Conservation (phyloP, 2,797 vertebrate genomes). For the Tenualosa thibaudeaui region DNA sequence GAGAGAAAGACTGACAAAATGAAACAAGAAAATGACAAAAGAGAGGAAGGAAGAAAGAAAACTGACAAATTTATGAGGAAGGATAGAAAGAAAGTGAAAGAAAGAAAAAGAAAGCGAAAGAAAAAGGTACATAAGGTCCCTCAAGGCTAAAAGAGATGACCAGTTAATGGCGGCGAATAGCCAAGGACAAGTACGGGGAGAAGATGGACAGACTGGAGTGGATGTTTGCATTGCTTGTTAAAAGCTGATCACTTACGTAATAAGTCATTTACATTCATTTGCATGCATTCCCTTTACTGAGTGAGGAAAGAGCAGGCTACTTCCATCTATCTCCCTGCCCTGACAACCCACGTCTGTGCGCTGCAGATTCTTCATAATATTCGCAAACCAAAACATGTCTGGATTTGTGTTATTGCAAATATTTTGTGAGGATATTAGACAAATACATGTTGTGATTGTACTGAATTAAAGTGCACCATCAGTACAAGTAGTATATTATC, state of each 20-base stretch:
- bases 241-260: background rate
- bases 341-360: background rate
- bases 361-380: background rate
- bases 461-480: background rate
- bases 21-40: background rate
- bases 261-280: constrained; percentile 4
- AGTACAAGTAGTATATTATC: background rate
- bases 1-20: background rate
- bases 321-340: background rate
- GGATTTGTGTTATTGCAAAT: background rate
- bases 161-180: background rate
- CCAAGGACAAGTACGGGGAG: background rate
- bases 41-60: background rate
- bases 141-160: background rate
- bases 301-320: background rate
- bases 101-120: background rate
- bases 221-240: background rate
- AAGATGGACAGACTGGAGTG: background rate
- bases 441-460: background rate
- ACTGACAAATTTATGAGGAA: background rate
- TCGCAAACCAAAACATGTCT: background rate
- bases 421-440: background rate
- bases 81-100: background rate
- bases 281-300: background rate
- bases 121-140: background rate